Evolutionary conservation across 1,140 invertebrate genomes (phyloP).

Genomic region (Sycophaga agraensis): DNA sequence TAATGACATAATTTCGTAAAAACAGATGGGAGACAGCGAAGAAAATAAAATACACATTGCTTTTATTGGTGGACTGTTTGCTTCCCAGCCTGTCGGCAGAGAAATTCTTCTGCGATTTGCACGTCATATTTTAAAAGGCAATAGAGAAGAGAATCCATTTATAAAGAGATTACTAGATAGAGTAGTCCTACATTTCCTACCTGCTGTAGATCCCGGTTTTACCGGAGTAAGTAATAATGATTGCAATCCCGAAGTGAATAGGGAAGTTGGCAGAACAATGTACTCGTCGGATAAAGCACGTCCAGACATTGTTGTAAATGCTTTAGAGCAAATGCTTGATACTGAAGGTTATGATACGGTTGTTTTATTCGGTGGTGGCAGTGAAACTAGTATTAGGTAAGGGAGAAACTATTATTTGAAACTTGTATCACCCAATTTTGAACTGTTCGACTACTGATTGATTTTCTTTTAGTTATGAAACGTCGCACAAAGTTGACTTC

Average conservation of each 20-base stretch:
- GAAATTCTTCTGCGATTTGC: constrained; percentile 82
- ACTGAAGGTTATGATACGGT: constrained; percentile 64
- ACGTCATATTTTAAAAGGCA: constrained; percentile 75
- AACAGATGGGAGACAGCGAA: constrained; percentile 69
- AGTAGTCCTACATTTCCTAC: constrained; percentile 79
- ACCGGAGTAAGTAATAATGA: constrained; percentile 52
- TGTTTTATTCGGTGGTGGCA: constrained; percentile 66
- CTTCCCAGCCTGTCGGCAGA: constrained; percentile 78
- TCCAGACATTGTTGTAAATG: constrained; percentile 55
- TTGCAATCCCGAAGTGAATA: constrained; percentile 55
- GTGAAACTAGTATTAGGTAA: constrained; percentile 59
- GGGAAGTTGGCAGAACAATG: constrained; percentile 64
- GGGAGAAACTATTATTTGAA: neutral
- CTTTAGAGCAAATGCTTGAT: constrained; percentile 62
- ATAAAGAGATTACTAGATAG: constrained; percentile 68
- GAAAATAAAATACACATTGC: constrained; percentile 80
- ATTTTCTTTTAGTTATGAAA: constrained; percentile 48
- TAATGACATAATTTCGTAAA: neutral
- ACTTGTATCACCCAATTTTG: too few species aligned
- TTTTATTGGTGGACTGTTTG: constrained; percentile 81
- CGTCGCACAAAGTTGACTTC: constrained; percentile 46
- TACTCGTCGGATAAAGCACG: constrained; percentile 50
- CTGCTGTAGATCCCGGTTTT: constrained; percentile 65
- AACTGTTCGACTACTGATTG: neutral
- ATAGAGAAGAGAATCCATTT: constrained; percentile 65